phyloP scores from a whole-genome alignment of 2,888 invertebrate species.

The Cheilosia grossa region DNA sequence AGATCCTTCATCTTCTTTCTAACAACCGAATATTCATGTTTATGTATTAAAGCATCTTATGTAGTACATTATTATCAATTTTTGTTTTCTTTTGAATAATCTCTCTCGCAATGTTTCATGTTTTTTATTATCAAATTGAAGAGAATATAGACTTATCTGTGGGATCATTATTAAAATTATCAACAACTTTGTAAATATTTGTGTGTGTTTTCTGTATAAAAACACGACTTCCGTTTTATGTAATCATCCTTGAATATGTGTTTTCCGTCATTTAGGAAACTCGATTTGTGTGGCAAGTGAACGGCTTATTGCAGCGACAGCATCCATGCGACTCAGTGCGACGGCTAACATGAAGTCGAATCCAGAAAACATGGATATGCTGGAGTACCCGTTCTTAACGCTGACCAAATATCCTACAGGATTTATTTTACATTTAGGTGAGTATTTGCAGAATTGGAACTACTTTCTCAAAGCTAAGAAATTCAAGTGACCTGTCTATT shows the following conservation, averaged over 20 bases:
- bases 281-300: constrained; percentile 88
- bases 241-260: neutral
- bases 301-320: constrained; percentile 85
- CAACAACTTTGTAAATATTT: constrained; percentile 52
- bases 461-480: too few relatives aligned
- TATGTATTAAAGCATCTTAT: constrained; percentile 48
- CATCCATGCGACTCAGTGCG: constrained; percentile 85
- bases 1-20: constrained; percentile 18
- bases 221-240: constrained; percentile 4
- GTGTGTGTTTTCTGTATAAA: constrained; percentile 37
- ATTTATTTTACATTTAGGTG: constrained; percentile 94
- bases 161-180: neutral
- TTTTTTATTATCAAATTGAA: constrained; percentile 16
- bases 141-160: constrained; percentile 1
- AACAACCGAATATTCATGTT: constrained; percentile 32
- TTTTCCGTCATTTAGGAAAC: constrained; percentile 85
- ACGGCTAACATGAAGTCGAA: constrained; percentile 87
- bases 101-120: constrained; percentile 54
- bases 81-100: constrained; percentile 8
- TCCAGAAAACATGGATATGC: constrained; percentile 92
- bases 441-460: constrained; percentile 43
- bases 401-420: constrained; percentile 95
- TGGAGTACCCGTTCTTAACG: constrained; percentile 98
- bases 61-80: constrained; percentile 10
- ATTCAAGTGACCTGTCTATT: too few relatives aligned